phyloP scores from a whole-genome alignment of 2,113 vertebrate species.

The Choloepus hoffmanni region DNA sequence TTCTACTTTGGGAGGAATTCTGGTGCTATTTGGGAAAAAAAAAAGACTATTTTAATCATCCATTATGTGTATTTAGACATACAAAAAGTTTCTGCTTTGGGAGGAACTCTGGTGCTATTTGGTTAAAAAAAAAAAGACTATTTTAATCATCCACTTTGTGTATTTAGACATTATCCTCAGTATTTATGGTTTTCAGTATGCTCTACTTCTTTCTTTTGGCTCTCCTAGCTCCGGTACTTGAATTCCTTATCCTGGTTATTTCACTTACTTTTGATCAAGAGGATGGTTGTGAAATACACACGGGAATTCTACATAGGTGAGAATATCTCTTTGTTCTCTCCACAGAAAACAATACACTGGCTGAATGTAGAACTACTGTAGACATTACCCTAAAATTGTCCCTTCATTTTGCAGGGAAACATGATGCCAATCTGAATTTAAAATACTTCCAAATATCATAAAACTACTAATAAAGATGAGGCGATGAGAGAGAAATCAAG shows the following conservation, averaged over 20 bases:
- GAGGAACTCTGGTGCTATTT: not conserved
- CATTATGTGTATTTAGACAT: not conserved
- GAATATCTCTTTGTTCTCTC: not conserved
- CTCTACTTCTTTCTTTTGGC: not conserved
- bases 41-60: not conserved
- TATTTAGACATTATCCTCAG: not conserved
- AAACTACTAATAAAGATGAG: not conserved
- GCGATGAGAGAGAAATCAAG: not conserved
- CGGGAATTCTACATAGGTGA: not conserved
- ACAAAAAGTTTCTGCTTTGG: not conserved
- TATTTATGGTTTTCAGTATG: not conserved
- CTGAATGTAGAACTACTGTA: not conserved
- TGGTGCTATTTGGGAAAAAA: not conserved
- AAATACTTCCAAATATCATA: not conserved
- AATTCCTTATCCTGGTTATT: slow-evolving; percentile 5
- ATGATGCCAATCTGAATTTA: not conserved
- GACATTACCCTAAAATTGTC: not conserved
- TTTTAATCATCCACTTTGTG: not conserved
- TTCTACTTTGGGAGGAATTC: not conserved
- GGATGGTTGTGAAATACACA: not conserved
- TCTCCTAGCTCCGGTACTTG: not conserved
- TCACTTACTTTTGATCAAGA: not conserved
- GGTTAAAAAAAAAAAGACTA: not conserved
- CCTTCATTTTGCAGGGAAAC: not conserved
- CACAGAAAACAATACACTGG: not conserved